Evolutionary conservation across 2,797 vertebrate species (phyloP).

Genomic region (Chelonia mydas): DNA sequence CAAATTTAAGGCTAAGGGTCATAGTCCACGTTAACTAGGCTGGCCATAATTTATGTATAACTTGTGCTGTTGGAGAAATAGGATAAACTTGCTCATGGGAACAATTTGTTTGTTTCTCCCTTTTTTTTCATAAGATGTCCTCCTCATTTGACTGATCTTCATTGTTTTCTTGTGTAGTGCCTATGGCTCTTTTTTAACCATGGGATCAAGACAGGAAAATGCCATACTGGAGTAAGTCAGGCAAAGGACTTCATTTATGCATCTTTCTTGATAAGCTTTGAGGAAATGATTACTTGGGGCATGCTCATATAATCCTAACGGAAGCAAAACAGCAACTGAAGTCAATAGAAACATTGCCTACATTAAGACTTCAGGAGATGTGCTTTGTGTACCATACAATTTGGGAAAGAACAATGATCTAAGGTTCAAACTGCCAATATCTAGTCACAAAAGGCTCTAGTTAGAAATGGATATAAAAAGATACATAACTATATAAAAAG

Average conservation of each 20-base stretch:
- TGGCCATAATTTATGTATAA: background rate
- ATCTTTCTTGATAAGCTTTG: background rate
- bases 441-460: background rate
- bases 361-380: fast-evolving
- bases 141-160: background rate
- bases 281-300: background rate
- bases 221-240: background rate
- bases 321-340: background rate
- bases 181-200: background rate
- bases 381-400: background rate
- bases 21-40: background rate
- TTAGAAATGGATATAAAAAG: background rate
- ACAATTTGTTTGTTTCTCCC: background rate
- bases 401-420: background rate
- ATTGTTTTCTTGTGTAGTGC: background rate
- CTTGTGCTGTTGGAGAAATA: background rate
- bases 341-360: background rate
- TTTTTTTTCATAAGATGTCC: background rate
- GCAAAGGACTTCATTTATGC: background rate
- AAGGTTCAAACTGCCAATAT: background rate
- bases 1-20: background rate
- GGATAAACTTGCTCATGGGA: background rate
- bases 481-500: fast-evolving
- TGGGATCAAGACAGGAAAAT: background rate
- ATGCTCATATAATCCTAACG: background rate